Evolutionary conservation across 1,140 invertebrate genomes (phyloP), one percentile per base, ranked within the genome.

Genomic region (Cyrtorhinus lividipennis): DNA sequence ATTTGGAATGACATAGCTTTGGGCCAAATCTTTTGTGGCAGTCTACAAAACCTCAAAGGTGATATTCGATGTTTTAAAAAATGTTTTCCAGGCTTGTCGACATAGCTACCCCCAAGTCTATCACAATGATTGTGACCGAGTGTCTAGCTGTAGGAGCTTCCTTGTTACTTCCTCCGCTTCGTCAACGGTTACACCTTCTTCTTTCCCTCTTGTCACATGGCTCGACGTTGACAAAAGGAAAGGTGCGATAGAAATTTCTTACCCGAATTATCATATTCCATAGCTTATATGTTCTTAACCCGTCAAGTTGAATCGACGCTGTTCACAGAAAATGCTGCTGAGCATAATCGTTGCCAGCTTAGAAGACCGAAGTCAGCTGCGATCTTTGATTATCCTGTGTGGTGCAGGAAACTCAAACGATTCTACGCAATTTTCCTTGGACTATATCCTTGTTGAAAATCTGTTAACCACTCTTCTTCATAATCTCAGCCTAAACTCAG

Each of bases 291-390:
- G n/a, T n/a, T 12, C n/a, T 44, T 44, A 44, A 15, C 8, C n/a
- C 24, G 15, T 5, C 15, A 59, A 5, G 57, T 15, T 26, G 24
- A 24, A 30, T 10, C 20, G 24, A 60, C 10, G 12, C 30, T 38
- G 59, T 38, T 70, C 68, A 57, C 18, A 80, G 78, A 75, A 78
- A 67, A 77, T 83, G 74, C 75, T 84, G 61, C 73, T 83, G 61
- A 75, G 73, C 62, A 82, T 84, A 24, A 79, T 84, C 25, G 72
- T 84, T 56, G 78, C 75, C 8, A 83, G 81, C 71, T 71, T 84
- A 15, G 80, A 83, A 69, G 81, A 83, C 68, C 80, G 81, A 66
- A 73, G 73, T 57, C 79, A 82, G 67, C 74, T 83, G 23, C 76
- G 81, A 3, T 70, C 78, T 3, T 70, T 84, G 20, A 73, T 83